phyloP scores from a whole-genome alignment of 1,140 invertebrate genomes.

The Aphelinus atriplicis region DNA sequence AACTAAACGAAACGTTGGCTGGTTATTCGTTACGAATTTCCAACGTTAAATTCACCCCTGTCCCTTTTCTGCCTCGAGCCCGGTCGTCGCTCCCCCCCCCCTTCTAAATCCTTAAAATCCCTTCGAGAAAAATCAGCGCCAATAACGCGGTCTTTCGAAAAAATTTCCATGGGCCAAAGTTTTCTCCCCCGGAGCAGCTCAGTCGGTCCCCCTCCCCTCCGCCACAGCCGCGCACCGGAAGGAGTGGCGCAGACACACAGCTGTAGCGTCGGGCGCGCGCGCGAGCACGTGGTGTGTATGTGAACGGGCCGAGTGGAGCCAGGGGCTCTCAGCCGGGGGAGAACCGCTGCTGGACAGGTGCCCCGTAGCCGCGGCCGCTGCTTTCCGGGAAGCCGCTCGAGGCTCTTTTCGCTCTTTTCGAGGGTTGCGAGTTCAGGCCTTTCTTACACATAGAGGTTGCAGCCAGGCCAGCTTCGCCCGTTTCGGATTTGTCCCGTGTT shows the following conservation, averaged over 20 bases:
- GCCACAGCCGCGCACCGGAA: conserved; percentile 6
- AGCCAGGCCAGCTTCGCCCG: too few species aligned
- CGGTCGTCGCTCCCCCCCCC: too few species aligned
- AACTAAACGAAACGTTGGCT: too few species aligned
- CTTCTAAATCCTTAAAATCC: too few species aligned
- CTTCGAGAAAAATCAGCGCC: too few species aligned
- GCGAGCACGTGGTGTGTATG: conserved; percentile 34
- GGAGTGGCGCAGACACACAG: conserved; percentile 8
- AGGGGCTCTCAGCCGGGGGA: conserved; percentile 30
- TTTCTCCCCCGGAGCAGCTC: conserved; percentile 2
- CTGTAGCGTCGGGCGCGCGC: not conserved
- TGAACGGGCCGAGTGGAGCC: not conserved
- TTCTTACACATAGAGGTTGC: too few species aligned
- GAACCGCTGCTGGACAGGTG: conserved; percentile 61
- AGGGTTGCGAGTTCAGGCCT: not conserved
- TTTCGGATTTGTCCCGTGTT: too few species aligned
- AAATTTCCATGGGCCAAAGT: conserved; percentile 4
- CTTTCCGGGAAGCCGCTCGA: conserved; percentile 62
- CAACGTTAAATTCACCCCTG: too few species aligned
- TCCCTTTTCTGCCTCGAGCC: too few species aligned
- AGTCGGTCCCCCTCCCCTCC: not conserved
- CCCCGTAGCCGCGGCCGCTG: conserved; percentile 48
- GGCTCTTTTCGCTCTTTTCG: not conserved
- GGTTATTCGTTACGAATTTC: too few species aligned
- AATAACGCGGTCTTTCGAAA: not conserved